phyloP scores from a whole-genome alignment of 2,888 invertebrate genomes.

The Digitonthophagus gazella region DNA sequence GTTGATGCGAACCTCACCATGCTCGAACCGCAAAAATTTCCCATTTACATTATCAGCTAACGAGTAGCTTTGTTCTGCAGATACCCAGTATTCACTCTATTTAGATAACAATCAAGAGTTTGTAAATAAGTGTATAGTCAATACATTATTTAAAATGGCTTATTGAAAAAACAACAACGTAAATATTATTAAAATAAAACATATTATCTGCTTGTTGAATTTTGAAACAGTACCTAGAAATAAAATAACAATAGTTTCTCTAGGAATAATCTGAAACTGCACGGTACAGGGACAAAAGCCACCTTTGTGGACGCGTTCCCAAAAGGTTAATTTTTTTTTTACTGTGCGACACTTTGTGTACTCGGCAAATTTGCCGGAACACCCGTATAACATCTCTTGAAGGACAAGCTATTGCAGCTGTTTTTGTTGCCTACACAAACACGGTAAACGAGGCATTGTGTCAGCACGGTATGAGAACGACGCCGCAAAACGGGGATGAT shows the following conservation, averaged over 20 bases:
- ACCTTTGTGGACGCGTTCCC: too few species aligned
- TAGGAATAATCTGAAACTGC: too few species aligned
- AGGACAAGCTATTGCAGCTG: conserved; percentile 23
- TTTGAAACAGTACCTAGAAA: too few species aligned
- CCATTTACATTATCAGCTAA: background rate
- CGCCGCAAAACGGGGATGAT: background rate
- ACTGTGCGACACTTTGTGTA: conserved; percentile 3
- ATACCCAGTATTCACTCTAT: too few species aligned
- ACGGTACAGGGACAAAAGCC: too few species aligned
- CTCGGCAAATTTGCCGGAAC: conserved; percentile 26
- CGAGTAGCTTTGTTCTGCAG: background rate
- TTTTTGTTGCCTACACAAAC: conserved; percentile 34
- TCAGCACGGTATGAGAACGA: conserved; percentile 17
- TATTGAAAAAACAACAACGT: too few species aligned
- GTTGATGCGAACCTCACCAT: background rate
- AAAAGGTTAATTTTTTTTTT: conserved; percentile 2
- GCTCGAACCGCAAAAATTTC: background rate
- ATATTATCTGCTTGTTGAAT: too few species aligned
- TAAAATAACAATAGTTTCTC: too few species aligned
- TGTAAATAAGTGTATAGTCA: too few species aligned
- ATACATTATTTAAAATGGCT: too few species aligned
- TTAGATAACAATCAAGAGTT: too few species aligned
- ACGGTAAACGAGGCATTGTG: conserved; percentile 30
- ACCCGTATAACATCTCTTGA: conserved; percentile 19
- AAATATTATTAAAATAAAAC: too few species aligned